A percentile compares a stretch with the other conserved stretches of the same genome.
Conservation (phyloP, 2,888 invertebrate species). For the Drosophila neotestacea region DNA sequence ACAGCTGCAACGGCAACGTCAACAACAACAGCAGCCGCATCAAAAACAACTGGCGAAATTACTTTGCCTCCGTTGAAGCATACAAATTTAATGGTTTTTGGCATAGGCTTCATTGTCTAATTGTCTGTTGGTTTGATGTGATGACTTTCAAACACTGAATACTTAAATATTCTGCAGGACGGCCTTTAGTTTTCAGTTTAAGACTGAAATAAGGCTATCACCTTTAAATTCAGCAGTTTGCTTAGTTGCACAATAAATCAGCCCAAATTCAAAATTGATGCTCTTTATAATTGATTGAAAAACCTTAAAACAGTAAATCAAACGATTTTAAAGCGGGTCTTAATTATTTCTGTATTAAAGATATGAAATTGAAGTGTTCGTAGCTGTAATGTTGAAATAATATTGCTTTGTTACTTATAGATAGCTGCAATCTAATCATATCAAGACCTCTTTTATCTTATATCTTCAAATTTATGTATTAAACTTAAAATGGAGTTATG, state of each 20-base stretch:
- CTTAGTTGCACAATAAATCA: too few relatives aligned
- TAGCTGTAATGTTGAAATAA: background rate
- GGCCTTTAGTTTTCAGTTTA: constrained; percentile 1
- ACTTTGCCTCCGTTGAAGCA: constrained; percentile 48
- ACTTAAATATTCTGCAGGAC: constrained; percentile 16
- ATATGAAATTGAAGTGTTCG: background rate
- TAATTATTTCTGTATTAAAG: too few relatives aligned
- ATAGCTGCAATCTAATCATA: constrained; percentile 10
- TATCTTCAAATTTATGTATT: constrained; percentile 24
- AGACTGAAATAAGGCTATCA: background rate
- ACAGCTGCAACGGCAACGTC: constrained; percentile 15
- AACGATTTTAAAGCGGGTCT: too few relatives aligned
- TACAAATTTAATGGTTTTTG: constrained; percentile 55
- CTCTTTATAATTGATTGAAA: too few relatives aligned
- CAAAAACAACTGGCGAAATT: constrained; percentile 34
- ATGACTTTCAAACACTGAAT: constrained; percentile 25
- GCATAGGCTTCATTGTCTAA: constrained; percentile 19
- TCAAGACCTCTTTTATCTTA: background rate
- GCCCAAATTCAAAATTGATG: too few relatives aligned
- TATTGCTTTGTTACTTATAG: background rate
- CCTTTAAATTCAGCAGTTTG: background rate
- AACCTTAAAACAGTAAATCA: too few relatives aligned
- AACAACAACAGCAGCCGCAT: constrained; percentile 17
- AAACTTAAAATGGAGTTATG: constrained; percentile 25
- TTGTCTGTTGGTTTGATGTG: constrained; percentile 8